Conservation (phyloP, 1,140 invertebrate species). For the Conus betulinus region DNA sequence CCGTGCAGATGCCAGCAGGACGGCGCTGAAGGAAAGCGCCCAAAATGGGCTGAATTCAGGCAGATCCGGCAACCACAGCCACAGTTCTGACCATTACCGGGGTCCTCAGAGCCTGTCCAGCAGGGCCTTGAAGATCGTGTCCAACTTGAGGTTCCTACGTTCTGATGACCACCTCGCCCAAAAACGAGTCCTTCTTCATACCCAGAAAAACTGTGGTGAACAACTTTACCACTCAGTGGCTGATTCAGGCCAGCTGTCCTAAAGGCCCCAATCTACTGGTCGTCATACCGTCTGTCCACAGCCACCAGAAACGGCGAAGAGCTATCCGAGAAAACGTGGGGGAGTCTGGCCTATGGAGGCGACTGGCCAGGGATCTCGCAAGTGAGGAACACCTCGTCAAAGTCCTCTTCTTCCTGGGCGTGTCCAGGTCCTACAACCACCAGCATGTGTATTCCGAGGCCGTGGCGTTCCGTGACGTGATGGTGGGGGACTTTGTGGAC, state of each 20-base stretch:
- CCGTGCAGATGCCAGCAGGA: neutral
- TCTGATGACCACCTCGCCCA: neutral
- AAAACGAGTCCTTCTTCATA: neutral
- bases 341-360: constrained; percentile 29
- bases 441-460: constrained; percentile 34
- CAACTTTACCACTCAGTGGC: neutral
- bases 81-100: too few relatives aligned
- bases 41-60: neutral
- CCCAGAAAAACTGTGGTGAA: neutral
- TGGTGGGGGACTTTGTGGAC: constrained; percentile 65
- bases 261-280: constrained; percentile 45
- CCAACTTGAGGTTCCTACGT: neutral
- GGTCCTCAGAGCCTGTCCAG: neutral
- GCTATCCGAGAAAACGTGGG: constrained; percentile 69
- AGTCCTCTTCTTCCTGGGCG: constrained; percentile 40
- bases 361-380: neutral
- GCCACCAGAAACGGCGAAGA: constrained; percentile 47
- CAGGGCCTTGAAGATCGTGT: neutral
- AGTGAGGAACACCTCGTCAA: constrained; percentile 22
- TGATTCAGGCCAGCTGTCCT: constrained; percentile 8
- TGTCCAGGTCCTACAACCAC: neutral
- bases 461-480: constrained; percentile 53
- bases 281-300: constrained; percentile 57
- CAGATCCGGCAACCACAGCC: neutral
- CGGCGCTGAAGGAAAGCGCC: neutral